Conservation (phyloP, 2,113 vertebrate genomes). For the Platichthys stellatus region DNA sequence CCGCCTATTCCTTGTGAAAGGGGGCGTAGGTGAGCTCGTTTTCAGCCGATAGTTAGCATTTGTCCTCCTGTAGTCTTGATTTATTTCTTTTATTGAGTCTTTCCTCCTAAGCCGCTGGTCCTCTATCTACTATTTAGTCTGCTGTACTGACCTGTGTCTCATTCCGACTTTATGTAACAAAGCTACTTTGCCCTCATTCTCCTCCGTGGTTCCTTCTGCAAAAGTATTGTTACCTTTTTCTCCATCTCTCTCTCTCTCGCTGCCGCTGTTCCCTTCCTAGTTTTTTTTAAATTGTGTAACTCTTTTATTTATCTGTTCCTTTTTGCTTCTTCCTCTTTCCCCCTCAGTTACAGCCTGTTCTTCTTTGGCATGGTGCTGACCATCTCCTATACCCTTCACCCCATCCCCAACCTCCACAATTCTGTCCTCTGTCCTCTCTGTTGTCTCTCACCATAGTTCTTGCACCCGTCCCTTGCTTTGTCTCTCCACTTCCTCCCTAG, state of each 20-base stretch:
- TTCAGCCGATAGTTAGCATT: slow-evolving; percentile 13
- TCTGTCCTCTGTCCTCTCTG: slow-evolving; percentile 4
- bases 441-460: slow-evolving; percentile 18
- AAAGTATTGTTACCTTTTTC: too few relatives aligned
- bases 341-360: neutral
- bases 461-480: slow-evolving; percentile 24
- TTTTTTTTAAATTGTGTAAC: neutral
- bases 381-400: neutral
- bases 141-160: slow-evolving; percentile 52
- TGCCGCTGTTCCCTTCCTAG: neutral
- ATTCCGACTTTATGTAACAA: slow-evolving; percentile 60
- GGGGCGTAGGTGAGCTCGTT: slow-evolving; percentile 15
- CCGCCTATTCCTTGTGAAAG: slow-evolving; percentile 1
- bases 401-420: neutral
- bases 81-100: slow-evolving; percentile 43
- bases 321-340: neutral
- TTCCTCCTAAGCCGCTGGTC: slow-evolving; percentile 23
- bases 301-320: neutral
- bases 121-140: slow-evolving; percentile 36
- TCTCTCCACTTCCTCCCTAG: slow-evolving; percentile 21
- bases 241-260: neutral
- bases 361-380: neutral
- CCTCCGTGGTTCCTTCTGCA: neutral
- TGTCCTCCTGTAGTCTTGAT: slow-evolving; percentile 33
- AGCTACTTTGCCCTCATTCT: slow-evolving; percentile 40